Base-by-base conservation (phyloP, 1,140 invertebrate genomes). In the Apis cerana region DNA sequence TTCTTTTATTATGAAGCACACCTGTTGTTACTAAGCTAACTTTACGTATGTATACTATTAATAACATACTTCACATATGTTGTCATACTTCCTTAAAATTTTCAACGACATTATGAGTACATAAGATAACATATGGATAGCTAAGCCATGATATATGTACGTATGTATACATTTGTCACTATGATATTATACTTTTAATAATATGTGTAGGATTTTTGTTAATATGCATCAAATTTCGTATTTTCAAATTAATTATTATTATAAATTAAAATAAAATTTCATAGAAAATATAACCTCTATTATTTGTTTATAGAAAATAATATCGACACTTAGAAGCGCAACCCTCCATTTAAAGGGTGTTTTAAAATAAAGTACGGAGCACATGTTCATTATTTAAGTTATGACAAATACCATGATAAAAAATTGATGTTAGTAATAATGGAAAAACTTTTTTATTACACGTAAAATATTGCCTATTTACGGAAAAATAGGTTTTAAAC, bases 21-120 rank as follows among this genome's bases (percentile, higher is more conserved):
- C 71, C 54, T 74, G 71, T 59, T 54, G 15, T 27, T 71, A 71
- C 50, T 71, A 71, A 59, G 27, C 27, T 74, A 74, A 74, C 54
- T 58, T 74, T 74, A 74, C 50, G 15, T 23, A 59, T 15, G 21
- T 15, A n/a, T 7, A 58, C 12, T 62, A 27, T 19, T 13, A 59
- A 58, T 43, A n/a, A 15, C 54, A 43, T 43, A 74, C 54, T 72
- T 72, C 72, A 75, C 48, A 15, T 27, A 64, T 64, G 19, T 59
- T 52, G 59, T 52, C 59, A 64, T n/a, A 17, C 9, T 21, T 33
- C 54, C 56, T 27, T 17, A 19, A 33, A n/a, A 54, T n/a, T 50
- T 67, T 67, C 3, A 7, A 27, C 23, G 12, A 33, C 62, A 56
- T 54, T 9, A 67, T 68, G 15, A 59, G 33, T 43, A 43, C 5